Evolutionary conservation across 2,888 invertebrate species (phyloP).

Genomic region (Heliconius aoede): DNA sequence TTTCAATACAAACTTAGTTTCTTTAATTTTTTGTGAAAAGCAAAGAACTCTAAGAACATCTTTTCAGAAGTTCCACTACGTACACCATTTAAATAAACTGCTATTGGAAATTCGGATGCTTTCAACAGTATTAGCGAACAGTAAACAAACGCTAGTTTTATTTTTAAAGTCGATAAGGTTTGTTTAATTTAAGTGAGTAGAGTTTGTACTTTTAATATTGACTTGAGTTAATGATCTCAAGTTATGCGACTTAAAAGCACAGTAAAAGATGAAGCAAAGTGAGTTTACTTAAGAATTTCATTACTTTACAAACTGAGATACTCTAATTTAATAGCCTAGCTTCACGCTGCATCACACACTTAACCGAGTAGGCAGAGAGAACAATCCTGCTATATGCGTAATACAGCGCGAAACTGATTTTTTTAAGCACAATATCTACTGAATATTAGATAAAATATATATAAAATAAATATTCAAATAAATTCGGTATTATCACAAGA

Average conservation of each 20-base stretch:
- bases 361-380: too few species aligned
- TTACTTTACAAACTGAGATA: background rate
- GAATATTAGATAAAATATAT: too few species aligned
- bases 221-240: slow-evolving; percentile 13
- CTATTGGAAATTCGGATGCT: slow-evolving; percentile 36
- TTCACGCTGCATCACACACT: too few species aligned
- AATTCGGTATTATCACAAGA: too few species aligned
- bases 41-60: slow-evolving; percentile 23
- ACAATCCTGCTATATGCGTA: too few species aligned
- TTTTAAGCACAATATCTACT: too few species aligned
- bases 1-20: background rate
- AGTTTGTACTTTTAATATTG: slow-evolving; percentile 11
- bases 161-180: slow-evolving; percentile 39
- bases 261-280: background rate
- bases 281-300: background rate
- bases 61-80: slow-evolving; percentile 32
- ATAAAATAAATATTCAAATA: too few species aligned
- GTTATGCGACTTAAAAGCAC: background rate
- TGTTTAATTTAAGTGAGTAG: slow-evolving; percentile 30
- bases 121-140: slow-evolving; percentile 40
- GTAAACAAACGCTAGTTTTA: slow-evolving; percentile 38
- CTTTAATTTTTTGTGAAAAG: slow-evolving; percentile 20
- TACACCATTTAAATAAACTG: slow-evolving; percentile 37
- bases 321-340: background rate
- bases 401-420: too few species aligned